These are phyloP conservation scores for Abscondita cerata DNA, from an alignment of 2,888 invertebrate genomes.

Conservation along the genomic window DNA sequence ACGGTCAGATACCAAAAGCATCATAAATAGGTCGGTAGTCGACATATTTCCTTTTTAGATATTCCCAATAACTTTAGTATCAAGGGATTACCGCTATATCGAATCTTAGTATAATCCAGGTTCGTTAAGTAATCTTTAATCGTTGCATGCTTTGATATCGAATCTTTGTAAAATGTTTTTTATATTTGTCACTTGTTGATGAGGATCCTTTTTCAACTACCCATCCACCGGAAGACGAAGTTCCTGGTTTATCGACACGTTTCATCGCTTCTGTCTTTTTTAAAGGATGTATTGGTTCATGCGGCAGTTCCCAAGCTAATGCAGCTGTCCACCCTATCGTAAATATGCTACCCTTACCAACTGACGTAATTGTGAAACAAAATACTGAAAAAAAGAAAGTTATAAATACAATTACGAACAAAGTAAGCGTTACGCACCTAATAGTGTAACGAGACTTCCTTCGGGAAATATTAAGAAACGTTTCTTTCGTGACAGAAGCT, in stretches of 20 bases:
- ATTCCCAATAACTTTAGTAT: constrained; percentile 27
- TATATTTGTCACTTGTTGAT: constrained; percentile 31
- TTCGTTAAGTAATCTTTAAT: constrained; percentile 20
- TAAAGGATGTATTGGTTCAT: constrained; percentile 60
- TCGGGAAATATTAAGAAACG: constrained; percentile 57
- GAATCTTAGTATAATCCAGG: constrained; percentile 23
- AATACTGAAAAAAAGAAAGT: constrained; percentile 62
- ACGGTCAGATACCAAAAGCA: constrained; percentile 21
- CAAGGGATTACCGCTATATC: constrained; percentile 22
- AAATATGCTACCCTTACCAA: constrained; percentile 65
- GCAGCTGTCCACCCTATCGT: constrained; percentile 77
- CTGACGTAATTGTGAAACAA: constrained; percentile 66
- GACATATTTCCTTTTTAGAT: constrained; percentile 30
- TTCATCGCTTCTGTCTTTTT: constrained; percentile 29
- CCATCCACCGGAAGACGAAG: constrained; percentile 41
- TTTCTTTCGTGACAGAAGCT: constrained; percentile 52
- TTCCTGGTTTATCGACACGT: constrained; percentile 31
- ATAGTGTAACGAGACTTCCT: constrained; percentile 59
- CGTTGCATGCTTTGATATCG: neutral
- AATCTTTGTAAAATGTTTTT: constrained; percentile 26
- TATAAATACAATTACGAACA: neutral
- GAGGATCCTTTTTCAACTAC: constrained; percentile 37
- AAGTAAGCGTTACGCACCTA: constrained; percentile 49
- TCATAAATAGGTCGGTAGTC: constrained; percentile 34
- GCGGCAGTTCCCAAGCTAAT: constrained; percentile 78